Percentiles rank a stretch among this genome's conserved stretches.
Evolutionary conservation across 2,888 invertebrate species (phyloP).

Genomic region (Eupithecia abbreviata): DNA sequence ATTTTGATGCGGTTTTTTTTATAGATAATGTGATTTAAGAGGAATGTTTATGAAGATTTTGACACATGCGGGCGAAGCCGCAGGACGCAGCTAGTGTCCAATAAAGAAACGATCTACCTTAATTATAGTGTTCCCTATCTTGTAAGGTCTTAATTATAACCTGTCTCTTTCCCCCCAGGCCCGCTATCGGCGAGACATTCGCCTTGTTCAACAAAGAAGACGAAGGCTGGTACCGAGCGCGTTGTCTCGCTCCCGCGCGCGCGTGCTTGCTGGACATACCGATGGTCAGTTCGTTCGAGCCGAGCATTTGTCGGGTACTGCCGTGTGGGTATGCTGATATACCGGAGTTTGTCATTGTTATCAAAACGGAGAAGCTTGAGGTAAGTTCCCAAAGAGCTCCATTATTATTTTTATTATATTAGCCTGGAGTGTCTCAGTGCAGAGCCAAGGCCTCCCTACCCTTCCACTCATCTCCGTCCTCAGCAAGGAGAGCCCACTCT

Average conservation of each 20-base stretch:
- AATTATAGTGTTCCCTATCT: too few relatives aligned
- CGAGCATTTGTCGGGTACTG: background rate
- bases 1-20: too few relatives aligned
- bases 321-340: background rate
- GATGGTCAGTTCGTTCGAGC: background rate
- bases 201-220: slow-evolving; percentile 14
- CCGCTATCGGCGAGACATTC: background rate
- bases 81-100: too few relatives aligned
- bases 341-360: slow-evolving; percentile 7
- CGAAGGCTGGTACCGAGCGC: slow-evolving; percentile 36
- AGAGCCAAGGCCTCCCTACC: too few relatives aligned
- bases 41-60: too few relatives aligned
- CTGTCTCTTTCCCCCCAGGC: background rate
- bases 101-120: too few relatives aligned
- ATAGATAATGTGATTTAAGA: too few relatives aligned
- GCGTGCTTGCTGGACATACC: background rate
- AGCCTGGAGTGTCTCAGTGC: too few relatives aligned
- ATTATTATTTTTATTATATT: background rate
- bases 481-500: too few relatives aligned
- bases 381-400: background rate
- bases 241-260: slow-evolving; percentile 6
- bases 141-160: background rate
- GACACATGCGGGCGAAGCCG: too few relatives aligned
- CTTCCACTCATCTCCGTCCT: too few relatives aligned
- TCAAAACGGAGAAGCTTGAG: background rate